phyloP scores from a whole-genome alignment of 2,797 vertebrate species.

The Sternarchorhynchus goeldii region DNA sequence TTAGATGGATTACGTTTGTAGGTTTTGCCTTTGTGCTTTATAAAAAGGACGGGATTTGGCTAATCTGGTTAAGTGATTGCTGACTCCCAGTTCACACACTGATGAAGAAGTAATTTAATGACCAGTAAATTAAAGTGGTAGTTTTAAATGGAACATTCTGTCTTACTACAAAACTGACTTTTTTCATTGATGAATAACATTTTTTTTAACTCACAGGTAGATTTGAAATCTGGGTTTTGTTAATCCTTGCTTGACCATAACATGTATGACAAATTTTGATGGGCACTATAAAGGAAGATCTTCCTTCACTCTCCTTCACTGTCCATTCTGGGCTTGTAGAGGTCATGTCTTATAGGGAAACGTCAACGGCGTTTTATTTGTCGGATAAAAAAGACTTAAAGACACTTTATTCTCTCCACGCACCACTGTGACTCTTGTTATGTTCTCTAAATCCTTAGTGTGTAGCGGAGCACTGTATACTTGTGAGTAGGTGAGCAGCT shows the following conservation, averaged over 20 bases:
- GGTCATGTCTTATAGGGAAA: not conserved
- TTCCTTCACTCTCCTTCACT: not conserved
- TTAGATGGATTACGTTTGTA: slow-evolving; percentile 23
- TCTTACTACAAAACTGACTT: not conserved
- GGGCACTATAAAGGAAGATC: no score
- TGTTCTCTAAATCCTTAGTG: slow-evolving; percentile 11
- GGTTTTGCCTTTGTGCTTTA: slow-evolving; percentile 64
- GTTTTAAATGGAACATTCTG: slow-evolving; percentile 16
- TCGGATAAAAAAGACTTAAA: not conserved
- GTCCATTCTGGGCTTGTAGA: not conserved
- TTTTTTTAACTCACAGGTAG: no score
- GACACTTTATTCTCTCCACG: not conserved
- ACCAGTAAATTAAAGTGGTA: slow-evolving; percentile 38
- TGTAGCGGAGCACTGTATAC: not conserved
- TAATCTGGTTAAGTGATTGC: slow-evolving; percentile 81
- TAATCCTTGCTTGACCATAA: not conserved
- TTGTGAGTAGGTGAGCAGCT: slow-evolving; percentile 1
- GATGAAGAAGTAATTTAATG: slow-evolving; percentile 59
- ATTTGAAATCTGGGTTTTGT: not conserved
- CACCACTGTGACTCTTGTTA: not conserved
- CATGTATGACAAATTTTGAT: not conserved
- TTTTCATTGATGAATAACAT: not conserved
- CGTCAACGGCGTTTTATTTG: not conserved
- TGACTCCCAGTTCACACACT: slow-evolving; percentile 63
- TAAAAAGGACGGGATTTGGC: slow-evolving; percentile 77